These are phyloP conservation scores for Nephrotoma flavescens DNA, from an alignment of 2,888 invertebrate species.

Conservation along the genomic window DNA sequence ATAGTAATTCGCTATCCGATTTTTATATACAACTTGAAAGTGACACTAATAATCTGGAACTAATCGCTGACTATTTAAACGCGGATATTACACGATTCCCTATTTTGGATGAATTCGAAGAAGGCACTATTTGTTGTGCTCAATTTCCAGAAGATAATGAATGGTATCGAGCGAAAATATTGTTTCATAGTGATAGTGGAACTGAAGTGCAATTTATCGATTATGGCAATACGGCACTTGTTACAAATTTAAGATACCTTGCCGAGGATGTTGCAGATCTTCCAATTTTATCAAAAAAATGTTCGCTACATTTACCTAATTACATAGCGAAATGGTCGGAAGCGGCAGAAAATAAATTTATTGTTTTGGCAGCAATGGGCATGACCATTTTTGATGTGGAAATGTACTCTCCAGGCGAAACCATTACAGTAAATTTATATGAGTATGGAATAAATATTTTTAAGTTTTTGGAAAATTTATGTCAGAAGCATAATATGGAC, in stretches of 20 bases:
- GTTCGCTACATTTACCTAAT: constrained; percentile 43
- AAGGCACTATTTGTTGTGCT: constrained; percentile 46
- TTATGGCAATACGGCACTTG: constrained; percentile 47
- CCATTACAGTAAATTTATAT: neutral
- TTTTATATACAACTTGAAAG: constrained; percentile 68
- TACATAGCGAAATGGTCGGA: constrained; percentile 46
- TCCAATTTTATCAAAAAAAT: constrained; percentile 44
- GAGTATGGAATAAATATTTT: constrained; percentile 46
- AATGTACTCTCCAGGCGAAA: constrained; percentile 40
- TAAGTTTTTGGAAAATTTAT: constrained; percentile 40
- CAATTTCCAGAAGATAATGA: constrained; percentile 46
- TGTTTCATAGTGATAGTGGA: constrained; percentile 37
- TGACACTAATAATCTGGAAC: constrained; percentile 40
- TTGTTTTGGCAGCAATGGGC: constrained; percentile 51
- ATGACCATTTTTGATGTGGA: constrained; percentile 53
- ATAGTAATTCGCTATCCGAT: constrained; percentile 55
- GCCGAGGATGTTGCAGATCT: constrained; percentile 43
- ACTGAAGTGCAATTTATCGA: constrained; percentile 52
- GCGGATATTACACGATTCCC: constrained; percentile 39
- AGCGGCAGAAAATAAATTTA: constrained; percentile 48
- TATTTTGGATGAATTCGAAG: constrained; percentile 32
- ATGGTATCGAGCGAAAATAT: constrained; percentile 53
- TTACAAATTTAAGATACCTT: constrained; percentile 40
- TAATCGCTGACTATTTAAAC: constrained; percentile 39
- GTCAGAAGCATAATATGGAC: constrained; percentile 23